Conservation (phyloP, 2,888 invertebrate species). For the Phytoseiulus persimilis region DNA sequence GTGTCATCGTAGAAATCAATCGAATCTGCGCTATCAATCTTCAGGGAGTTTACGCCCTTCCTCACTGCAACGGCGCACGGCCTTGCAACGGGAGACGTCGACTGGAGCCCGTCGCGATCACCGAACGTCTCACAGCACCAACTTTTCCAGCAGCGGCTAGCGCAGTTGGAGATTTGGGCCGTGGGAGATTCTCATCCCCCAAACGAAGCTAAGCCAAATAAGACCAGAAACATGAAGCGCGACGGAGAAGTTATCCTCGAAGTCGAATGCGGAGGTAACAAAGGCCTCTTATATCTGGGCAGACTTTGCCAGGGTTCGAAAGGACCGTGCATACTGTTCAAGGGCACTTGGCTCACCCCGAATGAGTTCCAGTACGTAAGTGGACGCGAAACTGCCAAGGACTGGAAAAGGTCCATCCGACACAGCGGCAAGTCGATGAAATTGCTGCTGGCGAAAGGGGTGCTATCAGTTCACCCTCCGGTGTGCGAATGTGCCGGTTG, state of each 20-base stretch:
- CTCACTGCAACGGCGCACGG: not conserved
- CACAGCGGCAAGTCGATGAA: constrained; percentile 54
- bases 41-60: not conserved
- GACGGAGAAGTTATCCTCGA: constrained; percentile 49
- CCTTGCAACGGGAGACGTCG: not conserved
- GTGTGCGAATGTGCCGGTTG: constrained; percentile 50
- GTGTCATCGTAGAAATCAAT: not conserved
- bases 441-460: constrained; percentile 52
- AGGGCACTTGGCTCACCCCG: constrained; percentile 52
- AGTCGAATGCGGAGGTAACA: constrained; percentile 51
- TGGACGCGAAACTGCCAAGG: constrained; percentile 54
- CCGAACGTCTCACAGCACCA: not conserved
- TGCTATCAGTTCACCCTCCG: constrained; percentile 51
- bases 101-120: not conserved
- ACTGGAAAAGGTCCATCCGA: constrained; percentile 53
- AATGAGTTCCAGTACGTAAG: constrained; percentile 54
- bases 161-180: not conserved
- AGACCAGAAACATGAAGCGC: constrained; percentile 40
- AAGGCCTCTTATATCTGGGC: constrained; percentile 50
- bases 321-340: constrained; percentile 52
- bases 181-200: not conserved
- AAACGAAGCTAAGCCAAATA: not conserved
- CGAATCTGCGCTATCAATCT: not conserved
- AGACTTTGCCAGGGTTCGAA: constrained; percentile 52
- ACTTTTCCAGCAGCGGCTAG: not conserved